Evolutionary conservation across 2,888 invertebrate genomes (phyloP).

Genomic region (Chymomyza caudatula): DNA sequence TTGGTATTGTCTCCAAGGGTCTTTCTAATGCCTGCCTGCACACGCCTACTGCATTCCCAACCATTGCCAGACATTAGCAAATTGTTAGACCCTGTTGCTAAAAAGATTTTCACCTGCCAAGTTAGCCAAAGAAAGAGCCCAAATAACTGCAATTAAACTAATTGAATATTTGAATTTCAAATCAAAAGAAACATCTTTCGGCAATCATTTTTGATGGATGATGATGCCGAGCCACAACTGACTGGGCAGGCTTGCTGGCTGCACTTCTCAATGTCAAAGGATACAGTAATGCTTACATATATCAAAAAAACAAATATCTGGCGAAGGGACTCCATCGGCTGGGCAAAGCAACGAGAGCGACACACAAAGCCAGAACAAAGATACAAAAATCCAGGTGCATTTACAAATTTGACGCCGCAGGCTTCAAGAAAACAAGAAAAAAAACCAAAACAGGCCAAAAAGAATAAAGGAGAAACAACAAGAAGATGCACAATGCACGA

Average conservation of each 20-base stretch:
- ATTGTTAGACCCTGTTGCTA: constrained; percentile 1
- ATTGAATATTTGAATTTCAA: constrained; percentile 68
- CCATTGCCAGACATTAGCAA: not conserved
- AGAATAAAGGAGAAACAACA: constrained; percentile 40
- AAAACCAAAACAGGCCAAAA: constrained; percentile 55
- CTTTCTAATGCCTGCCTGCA: not conserved
- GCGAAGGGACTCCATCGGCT: not conserved
- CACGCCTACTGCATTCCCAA: not conserved
- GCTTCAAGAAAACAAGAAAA: constrained; percentile 41
- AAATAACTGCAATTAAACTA: constrained; percentile 63
- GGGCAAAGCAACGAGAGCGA: constrained; percentile 26
- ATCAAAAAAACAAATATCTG: constrained; percentile 18
- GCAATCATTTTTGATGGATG: constrained; percentile 73
- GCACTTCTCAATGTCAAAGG: constrained; percentile 59
- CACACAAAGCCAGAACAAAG: constrained; percentile 47
- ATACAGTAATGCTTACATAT: constrained; percentile 56
- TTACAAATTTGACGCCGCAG: constrained; percentile 71
- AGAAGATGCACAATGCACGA: constrained; percentile 67
- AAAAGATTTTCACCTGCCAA: constrained; percentile 51
- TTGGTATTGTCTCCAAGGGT: not conserved
- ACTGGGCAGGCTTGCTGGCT: constrained; percentile 6
- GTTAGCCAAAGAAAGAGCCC: not conserved
- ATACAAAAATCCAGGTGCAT: constrained; percentile 68
- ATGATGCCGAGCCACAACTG: constrained; percentile 55
- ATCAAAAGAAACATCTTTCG: constrained; percentile 67